Conservation (phyloP, 2,888 invertebrate genomes). For the Halictus quadricinctus region DNA sequence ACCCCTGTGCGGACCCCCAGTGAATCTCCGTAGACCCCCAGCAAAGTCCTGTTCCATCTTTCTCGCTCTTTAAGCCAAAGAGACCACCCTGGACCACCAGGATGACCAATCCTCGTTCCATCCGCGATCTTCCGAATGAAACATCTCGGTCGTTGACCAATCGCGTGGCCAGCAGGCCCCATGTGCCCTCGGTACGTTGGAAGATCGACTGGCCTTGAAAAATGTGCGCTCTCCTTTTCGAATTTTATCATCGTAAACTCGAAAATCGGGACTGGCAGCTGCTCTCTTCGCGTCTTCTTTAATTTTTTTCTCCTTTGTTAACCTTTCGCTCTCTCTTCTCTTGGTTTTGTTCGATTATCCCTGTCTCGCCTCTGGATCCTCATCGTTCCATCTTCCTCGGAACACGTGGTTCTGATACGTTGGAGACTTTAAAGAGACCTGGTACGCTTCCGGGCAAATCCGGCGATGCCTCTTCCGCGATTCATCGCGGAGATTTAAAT, state of each 20-base stretch:
- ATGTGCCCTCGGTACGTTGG: conserved; percentile 50
- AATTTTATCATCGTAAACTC: conserved; percentile 57
- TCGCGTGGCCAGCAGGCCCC: background rate
- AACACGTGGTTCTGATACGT: conserved; percentile 51
- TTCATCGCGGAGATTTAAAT: conserved; percentile 68
- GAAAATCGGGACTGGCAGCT: conserved; percentile 66
- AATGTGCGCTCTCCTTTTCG: conserved; percentile 63
- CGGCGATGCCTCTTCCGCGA: conserved; percentile 48
- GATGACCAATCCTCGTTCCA: conserved; percentile 53
- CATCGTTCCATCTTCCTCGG: conserved; percentile 24
- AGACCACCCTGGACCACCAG: conserved; percentile 47
- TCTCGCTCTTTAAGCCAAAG: background rate
- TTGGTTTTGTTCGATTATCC: background rate
- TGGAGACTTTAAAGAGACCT: conserved; percentile 70
- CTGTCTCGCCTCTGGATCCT: conserved; percentile 26
- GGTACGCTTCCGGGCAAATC: conserved; percentile 46
- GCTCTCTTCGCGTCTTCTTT: conserved; percentile 58
- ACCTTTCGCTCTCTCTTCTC: conserved; percentile 27
- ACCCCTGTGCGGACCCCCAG: conserved; percentile 62
- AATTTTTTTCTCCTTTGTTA: conserved; percentile 38
- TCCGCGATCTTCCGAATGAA: conserved; percentile 10
- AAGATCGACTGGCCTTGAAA: conserved; percentile 63
- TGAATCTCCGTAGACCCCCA: conserved; percentile 68
- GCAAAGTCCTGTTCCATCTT: conserved; percentile 39
- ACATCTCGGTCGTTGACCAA: conserved; percentile 55